A percentile compares a stretch with the other conserved stretches of the same genome.
Evolutionary conservation across 2,797 vertebrate species (phyloP).

Genomic region (Gymnothorax reevesii): DNA sequence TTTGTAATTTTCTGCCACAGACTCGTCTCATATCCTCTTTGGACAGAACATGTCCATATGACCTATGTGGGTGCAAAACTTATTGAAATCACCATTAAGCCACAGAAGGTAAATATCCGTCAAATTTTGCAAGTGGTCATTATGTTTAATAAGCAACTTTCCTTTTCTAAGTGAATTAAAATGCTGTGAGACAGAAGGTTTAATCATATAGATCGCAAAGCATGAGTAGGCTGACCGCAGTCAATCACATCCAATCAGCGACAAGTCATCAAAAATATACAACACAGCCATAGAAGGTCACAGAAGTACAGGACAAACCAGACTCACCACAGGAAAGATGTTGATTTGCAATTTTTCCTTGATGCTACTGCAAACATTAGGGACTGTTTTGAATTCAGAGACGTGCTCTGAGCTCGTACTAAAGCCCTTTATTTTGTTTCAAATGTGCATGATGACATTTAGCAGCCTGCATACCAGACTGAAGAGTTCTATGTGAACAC

Average conservation of each 20-base stretch:
- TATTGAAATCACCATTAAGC: neutral
- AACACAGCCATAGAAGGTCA: neutral
- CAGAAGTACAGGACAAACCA: neutral
- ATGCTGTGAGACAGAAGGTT: neutral
- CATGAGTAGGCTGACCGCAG: neutral
- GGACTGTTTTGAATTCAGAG: neutral
- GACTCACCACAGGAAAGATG: neutral
- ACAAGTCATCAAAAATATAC: neutral
- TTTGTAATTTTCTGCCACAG: neutral
- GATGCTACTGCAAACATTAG: conserved; percentile 3
- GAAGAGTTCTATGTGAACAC: too few species aligned
- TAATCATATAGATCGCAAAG: neutral
- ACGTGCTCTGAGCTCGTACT: neutral
- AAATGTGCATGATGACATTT: neutral
- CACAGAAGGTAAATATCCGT: neutral
- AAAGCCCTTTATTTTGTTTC: neutral
- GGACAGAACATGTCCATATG: neutral
- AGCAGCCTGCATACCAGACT: neutral
- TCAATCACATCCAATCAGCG: neutral
- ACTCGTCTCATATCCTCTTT: neutral
- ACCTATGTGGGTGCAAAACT: neutral
- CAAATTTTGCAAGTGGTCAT: neutral
- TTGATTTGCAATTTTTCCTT: neutral
- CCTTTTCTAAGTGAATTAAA: neutral
- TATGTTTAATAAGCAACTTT: neutral